These are phyloP conservation scores for Pachycephus smyrnensis DNA, from an alignment of 2,888 invertebrate genomes.

Conservation along the genomic window DNA sequence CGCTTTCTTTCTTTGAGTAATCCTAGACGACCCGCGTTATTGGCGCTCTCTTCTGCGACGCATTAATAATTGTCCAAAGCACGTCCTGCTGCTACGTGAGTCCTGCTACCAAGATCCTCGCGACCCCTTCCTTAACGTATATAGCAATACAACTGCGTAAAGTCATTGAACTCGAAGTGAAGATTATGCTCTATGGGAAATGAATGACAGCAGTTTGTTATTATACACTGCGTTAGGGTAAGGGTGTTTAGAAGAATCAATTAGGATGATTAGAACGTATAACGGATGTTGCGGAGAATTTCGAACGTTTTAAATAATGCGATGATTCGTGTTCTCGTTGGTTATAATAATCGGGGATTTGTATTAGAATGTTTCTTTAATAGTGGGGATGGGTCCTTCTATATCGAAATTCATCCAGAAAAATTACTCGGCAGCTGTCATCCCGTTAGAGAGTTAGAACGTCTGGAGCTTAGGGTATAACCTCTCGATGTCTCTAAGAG, in stretches of 20 bases:
- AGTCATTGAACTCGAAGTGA: background rate
- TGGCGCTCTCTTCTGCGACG: background rate
- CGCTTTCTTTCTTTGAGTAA: background rate
- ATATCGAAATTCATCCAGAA: background rate
- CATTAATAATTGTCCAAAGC: background rate
- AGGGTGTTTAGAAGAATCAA: background rate
- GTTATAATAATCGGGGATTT: background rate
- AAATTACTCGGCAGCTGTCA: constrained; percentile 14
- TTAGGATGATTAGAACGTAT: background rate
- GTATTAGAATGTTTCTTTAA: background rate
- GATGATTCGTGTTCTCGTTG: background rate
- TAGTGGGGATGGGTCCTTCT: background rate
- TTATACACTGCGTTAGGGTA: background rate
- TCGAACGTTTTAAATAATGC: background rate
- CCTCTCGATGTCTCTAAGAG: constrained; percentile 13
- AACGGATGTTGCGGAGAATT: background rate
- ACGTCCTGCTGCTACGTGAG: background rate
- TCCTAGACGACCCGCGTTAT: background rate
- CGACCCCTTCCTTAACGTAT: background rate
- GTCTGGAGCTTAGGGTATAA: constrained; percentile 25
- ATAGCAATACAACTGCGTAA: background rate
- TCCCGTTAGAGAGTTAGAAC: constrained; percentile 29
- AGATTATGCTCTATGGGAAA: background rate
- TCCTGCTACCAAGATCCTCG: background rate
- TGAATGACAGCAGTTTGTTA: background rate